These are phyloP conservation scores for Coptodon bakossiorum DNA, from an alignment of 2,113 vertebrate species.

Conservation along the genomic window DNA sequence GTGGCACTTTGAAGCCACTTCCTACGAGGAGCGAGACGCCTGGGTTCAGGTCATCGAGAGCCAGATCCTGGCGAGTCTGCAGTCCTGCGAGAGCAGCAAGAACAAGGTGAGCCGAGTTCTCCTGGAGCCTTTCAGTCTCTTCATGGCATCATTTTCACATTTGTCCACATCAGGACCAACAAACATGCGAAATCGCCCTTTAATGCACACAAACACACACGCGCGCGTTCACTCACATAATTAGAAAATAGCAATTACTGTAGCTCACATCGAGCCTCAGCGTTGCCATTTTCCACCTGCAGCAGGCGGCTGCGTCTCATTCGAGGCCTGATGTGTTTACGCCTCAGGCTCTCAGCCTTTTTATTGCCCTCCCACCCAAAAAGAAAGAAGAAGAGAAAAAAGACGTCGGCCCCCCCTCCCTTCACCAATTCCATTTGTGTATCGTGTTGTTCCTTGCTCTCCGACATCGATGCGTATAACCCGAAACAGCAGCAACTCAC, in stretches of 20 bases:
- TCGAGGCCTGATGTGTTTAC: slow-evolving; percentile 50
- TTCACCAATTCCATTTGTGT: slow-evolving; percentile 44
- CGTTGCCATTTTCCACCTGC: slow-evolving; percentile 36
- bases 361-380: background rate
- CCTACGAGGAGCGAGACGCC: slow-evolving; percentile 91
- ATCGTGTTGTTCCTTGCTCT: background rate
- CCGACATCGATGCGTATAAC: background rate
- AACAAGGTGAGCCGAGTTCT: slow-evolving; percentile 81
- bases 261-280: background rate
- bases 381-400: background rate
- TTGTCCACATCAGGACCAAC: background rate
- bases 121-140: background rate
- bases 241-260: slow-evolving; percentile 60
- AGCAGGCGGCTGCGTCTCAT: background rate
- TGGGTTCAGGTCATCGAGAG: slow-evolving; percentile 98
- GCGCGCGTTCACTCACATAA: slow-evolving; percentile 5
- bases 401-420: background rate
- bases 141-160: background rate
- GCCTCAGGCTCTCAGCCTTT: slow-evolving; percentile 47
- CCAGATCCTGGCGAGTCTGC: slow-evolving; percentile 94
- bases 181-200: background rate
- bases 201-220: background rate
- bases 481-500: background rate
- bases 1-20: slow-evolving; percentile 94
- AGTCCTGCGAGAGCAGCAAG: slow-evolving; percentile 98